Evolutionary conservation across 2,888 invertebrate genomes (phyloP).

Genomic region (Tetramorium bicarinatum): DNA sequence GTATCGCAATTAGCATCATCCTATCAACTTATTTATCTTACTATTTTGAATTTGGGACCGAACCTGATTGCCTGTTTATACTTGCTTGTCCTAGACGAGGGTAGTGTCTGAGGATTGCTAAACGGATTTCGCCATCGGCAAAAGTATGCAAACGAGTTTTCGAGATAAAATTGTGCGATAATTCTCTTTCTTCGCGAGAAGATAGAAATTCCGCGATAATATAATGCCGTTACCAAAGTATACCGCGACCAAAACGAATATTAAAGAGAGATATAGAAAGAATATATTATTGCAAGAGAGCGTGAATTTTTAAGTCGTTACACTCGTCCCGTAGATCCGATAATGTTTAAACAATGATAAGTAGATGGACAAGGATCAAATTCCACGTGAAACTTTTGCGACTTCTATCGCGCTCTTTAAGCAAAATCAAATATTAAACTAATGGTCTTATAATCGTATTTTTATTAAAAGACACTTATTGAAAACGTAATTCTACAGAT

Average conservation of each 20-base stretch:
- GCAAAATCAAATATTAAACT: constrained; percentile 64
- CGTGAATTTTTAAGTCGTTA: constrained; percentile 38
- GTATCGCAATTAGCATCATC: constrained; percentile 75
- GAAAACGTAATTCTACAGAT: constrained; percentile 42
- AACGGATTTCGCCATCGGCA: constrained; percentile 62
- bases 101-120: constrained; percentile 51
- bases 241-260: constrained; percentile 8
- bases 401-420: constrained; percentile 63
- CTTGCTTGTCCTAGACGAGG: constrained; percentile 33
- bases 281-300: constrained; percentile 20
- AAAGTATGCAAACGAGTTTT: constrained; percentile 66
- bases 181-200: constrained; percentile 55
- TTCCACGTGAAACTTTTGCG: constrained; percentile 37
- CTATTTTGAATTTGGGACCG: constrained; percentile 69
- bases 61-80: constrained; percentile 58
- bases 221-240: background rate
- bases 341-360: constrained; percentile 59
- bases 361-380: constrained; percentile 58
- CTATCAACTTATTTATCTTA: constrained; percentile 73
- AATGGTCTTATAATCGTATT: constrained; percentile 47
- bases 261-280: constrained; percentile 37
- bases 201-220: constrained; percentile 37
- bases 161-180: constrained; percentile 71
- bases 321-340: constrained; percentile 1
- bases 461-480: constrained; percentile 60